A percentile compares a stretch with the other conserved stretches of the same genome.
Conservation (phyloP, 2,797 vertebrate species). For the Mycteria americana region DNA sequence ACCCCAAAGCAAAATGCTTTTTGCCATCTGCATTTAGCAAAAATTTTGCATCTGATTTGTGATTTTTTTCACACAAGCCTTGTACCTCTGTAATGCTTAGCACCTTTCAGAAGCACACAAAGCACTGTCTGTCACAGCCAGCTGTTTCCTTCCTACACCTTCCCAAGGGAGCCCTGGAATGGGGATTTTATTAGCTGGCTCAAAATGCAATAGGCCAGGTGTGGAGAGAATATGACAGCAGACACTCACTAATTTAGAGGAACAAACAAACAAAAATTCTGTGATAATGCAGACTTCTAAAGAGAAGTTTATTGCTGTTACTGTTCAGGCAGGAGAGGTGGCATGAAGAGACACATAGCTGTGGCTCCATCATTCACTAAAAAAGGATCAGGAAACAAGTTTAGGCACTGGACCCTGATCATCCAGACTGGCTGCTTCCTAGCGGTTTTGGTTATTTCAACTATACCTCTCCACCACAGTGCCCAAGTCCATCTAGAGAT, state of each 20-base stretch:
- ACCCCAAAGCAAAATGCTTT: not conserved
- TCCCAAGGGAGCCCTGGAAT: not conserved
- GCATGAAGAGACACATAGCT: not conserved
- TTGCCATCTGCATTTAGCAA: not conserved
- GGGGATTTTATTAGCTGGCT: constrained; percentile 21
- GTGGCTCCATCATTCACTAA: not conserved
- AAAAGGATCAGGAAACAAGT: not conserved
- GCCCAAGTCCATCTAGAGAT: not conserved
- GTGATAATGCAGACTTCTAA: not conserved
- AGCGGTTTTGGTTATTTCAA: not conserved
- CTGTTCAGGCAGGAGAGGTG: not conserved
- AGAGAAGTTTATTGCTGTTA: not conserved
- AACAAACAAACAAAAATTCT: not conserved
- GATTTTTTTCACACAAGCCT: not conserved
- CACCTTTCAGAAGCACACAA: not conserved
- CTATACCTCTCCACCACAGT: not conserved
- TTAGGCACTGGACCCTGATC: not conserved
- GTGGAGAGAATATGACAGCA: not conserved
- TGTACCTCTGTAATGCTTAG: not conserved
- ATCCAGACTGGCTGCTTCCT: not conserved
- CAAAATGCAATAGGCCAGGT: constrained; percentile 21
- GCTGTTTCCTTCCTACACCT: not conserved
- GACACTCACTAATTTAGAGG: not conserved
- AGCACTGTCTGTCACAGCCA: constrained; percentile 18
- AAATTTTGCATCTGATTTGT: not conserved